A percentile compares a stretch with the other conserved stretches of the same genome.
Evolutionary conservation across 2,888 invertebrate genomes (phyloP).

Genomic region (Aquatica leii): DNA sequence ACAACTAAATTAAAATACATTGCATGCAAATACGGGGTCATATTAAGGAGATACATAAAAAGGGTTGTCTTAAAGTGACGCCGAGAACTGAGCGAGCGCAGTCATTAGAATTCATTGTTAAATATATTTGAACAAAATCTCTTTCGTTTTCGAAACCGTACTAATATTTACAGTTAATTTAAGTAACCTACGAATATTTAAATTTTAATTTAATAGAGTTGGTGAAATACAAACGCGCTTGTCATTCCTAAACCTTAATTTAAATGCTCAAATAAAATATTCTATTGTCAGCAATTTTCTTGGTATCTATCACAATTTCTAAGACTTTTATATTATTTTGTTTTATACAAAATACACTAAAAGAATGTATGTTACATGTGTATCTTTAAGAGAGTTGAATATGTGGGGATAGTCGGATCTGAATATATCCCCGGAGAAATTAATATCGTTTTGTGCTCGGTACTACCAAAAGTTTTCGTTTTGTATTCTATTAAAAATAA

Average conservation of each 20-base stretch:
- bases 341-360: neutral
- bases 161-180: conserved; percentile 56
- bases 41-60: conserved; percentile 51
- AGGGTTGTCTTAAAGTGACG: conserved; percentile 49
- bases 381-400: neutral
- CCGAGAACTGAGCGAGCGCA: conserved; percentile 39
- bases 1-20: conserved; percentile 52
- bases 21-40: conserved; percentile 54
- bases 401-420: neutral
- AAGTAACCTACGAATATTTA: conserved; percentile 45
- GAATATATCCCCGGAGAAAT: conserved; percentile 9
- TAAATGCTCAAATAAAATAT: neutral
- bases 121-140: conserved; percentile 53
- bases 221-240: conserved; percentile 26
- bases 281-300: neutral
- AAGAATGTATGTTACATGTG: neutral
- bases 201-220: conserved; percentile 36
- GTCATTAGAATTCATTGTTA: conserved; percentile 56
- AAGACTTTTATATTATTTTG: too few species aligned
- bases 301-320: too few species aligned
- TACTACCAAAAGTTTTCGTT: neutral
- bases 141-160: conserved; percentile 52
- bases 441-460: conserved; percentile 9
- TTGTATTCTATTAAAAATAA: conserved; percentile 7
- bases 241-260: conserved; percentile 16